Conservation (phyloP, 2,113 vertebrate genomes). For the Mirza zaza region DNA sequence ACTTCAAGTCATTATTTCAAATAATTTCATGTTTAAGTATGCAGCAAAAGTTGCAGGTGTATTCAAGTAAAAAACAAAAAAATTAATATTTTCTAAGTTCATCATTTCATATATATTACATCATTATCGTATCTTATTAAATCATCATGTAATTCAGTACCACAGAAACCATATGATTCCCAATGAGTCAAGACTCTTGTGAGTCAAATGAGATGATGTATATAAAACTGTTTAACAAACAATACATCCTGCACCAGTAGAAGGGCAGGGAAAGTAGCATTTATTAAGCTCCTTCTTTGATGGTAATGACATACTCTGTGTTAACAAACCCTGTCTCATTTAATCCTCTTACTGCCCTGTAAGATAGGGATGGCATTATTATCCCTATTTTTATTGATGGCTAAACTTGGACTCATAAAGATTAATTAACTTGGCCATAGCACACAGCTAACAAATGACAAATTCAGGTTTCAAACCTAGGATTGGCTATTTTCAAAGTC, state of each 20-base stretch:
- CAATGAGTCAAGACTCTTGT: constrained; percentile 66
- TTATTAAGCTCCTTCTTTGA: neutral
- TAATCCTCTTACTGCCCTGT: neutral
- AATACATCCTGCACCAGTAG: neutral
- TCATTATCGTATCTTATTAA: constrained; percentile 58
- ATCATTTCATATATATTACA: constrained; percentile 44
- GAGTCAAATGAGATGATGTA: constrained; percentile 67
- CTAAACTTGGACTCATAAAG: neutral
- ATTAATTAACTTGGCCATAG: neutral
- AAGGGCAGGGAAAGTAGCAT: constrained; percentile 8
- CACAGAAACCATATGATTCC: constrained; percentile 50
- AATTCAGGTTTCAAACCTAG: neutral
- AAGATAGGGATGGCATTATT: neutral
- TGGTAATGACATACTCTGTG: neutral
- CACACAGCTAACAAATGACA: constrained; percentile 15
- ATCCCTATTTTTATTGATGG: neutral
- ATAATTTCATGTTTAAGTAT: constrained; percentile 38
- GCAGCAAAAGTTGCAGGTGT: constrained; percentile 32
- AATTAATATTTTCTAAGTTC: constrained; percentile 30
- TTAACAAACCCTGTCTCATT: constrained; percentile 8
- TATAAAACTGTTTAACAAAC: constrained; percentile 35
- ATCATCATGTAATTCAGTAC: constrained; percentile 61
- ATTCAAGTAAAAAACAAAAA: neutral
- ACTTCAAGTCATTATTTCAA: constrained; percentile 30
- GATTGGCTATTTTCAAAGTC: neutral